These are phyloP conservation scores for Magallana angulata DNA, from an alignment of 1,140 invertebrate genomes.

Conservation along the genomic window DNA sequence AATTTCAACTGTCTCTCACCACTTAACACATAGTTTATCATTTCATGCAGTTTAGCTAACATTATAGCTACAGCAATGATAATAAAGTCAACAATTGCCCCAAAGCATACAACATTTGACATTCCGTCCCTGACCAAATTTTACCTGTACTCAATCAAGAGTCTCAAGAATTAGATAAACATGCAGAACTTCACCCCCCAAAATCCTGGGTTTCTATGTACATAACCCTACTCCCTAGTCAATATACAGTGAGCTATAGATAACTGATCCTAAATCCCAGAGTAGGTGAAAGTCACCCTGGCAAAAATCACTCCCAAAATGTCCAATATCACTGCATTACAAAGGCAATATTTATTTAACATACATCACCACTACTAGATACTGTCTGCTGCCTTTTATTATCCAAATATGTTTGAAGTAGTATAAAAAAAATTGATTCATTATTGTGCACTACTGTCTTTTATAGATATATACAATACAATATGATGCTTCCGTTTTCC, in stretches of 20 bases:
- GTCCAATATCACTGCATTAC: neutral
- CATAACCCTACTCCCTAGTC: neutral
- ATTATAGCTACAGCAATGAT: neutral
- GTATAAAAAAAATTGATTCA: too few species aligned
- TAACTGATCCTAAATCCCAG: neutral
- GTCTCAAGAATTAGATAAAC: conserved; percentile 16
- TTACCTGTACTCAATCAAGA: conserved; percentile 10
- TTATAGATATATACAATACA: too few species aligned
- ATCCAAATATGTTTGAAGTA: too few species aligned
- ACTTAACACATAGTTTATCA: too few species aligned
- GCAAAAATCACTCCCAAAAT: neutral
- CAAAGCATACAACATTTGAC: neutral
- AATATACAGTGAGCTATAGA: neutral
- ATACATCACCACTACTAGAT: too few species aligned
- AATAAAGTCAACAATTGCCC: neutral
- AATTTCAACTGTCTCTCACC: too few species aligned
- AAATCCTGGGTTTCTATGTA: conserved; percentile 19
- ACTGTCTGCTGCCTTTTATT: too few species aligned
- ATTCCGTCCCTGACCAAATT: neutral
- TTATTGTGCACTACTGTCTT: too few species aligned
- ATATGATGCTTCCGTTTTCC: too few species aligned
- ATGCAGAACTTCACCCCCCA: neutral
- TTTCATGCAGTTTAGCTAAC: too few species aligned
- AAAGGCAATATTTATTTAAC: too few species aligned
- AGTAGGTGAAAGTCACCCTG: neutral